These are phyloP conservation scores for Pocillopora grandis DNA, from an alignment of 92 coral and sea anemone genomes.

Conservation along the genomic window DNA sequence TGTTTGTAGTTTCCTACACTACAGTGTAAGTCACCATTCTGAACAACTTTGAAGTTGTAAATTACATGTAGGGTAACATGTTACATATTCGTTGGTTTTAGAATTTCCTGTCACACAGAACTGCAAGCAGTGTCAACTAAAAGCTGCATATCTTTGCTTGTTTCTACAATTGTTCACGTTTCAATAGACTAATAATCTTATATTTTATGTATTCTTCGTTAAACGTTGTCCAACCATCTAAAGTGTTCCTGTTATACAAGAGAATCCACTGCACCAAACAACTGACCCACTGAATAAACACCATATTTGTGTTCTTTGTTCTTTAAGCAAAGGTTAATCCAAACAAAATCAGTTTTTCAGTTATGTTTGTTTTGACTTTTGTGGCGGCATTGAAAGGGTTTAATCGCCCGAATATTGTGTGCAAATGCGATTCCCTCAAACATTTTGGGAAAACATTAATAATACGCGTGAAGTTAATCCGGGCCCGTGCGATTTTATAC, in stretches of 20 bases:
- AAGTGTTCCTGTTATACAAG: not conserved
- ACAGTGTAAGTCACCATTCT: not conserved
- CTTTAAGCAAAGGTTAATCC: not conserved
- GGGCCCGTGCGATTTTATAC: too few relatives aligned
- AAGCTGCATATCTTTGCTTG: not conserved
- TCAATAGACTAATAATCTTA: not conserved
- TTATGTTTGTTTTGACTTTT: too few relatives aligned
- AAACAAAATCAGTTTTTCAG: not conserved
- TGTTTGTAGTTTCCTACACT: not conserved
- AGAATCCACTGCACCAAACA: not conserved
- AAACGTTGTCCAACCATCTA: not conserved
- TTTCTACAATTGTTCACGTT: not conserved
- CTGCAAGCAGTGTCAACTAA: not conserved
- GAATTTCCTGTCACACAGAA: not conserved
- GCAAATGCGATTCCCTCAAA: too few relatives aligned
- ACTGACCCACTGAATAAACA: too few relatives aligned
- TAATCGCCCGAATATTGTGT: too few relatives aligned
- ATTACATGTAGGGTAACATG: not conserved
- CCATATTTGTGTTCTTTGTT: too few relatives aligned
- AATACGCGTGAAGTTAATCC: too few relatives aligned
- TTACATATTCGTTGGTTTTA: not conserved
- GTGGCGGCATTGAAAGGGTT: too few relatives aligned
- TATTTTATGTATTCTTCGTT: not conserved
- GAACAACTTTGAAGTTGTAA: not conserved
- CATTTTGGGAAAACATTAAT: too few relatives aligned